Base-by-base conservation (phyloP, 2,888 invertebrate species). In the Cheilosia impressa region DNA sequence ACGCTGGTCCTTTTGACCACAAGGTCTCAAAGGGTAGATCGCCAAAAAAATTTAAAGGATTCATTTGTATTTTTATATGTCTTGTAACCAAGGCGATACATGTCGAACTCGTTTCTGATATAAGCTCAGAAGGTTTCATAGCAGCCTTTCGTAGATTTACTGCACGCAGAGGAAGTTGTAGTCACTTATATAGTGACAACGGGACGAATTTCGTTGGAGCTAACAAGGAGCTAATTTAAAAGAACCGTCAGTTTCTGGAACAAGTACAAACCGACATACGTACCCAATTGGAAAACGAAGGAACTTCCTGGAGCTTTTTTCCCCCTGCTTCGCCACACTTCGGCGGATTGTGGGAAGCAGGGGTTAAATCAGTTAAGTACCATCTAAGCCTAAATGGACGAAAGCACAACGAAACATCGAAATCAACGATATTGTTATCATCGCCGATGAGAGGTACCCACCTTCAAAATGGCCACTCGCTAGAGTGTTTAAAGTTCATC, bases 381-480 rank as follows among this genome's bases (percentile, higher is more conserved):
- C n/a, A n/a, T n/a, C 27, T 58, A 13, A 71, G 7, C 53, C 53
- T 1, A 24, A 24, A 24, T 66, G 66, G 66, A 66, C 41, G n/a
- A 52, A 13, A 0, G 13, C 9, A 13, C 13, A 34, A 10, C 4
- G 13, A 2, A 65, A 38, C 9, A 38, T 65, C 15, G 7, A 52
- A 10, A 15, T 38, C 10, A 52, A 52, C 22, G 34, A 65, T n/a
- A 38, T 50, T 2, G 50, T 65, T 6, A 65, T 43, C 17, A n/a
- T 66, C 6, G 41, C 38, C 7, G 65, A 66, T n/a, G 52, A 38
- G 4, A 52, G 65, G 41, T 52, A 22, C n/a, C 22, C 52, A 13
- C 52, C 52, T 38, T 38, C 65, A 41, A 66, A 66, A 6, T 66
- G 65, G 65, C 52, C 43, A 7, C 24, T 65, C 2, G 65, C 34